phyloP scores from a whole-genome alignment of 2,113 vertebrate species.

The Helogale parvula region DNA sequence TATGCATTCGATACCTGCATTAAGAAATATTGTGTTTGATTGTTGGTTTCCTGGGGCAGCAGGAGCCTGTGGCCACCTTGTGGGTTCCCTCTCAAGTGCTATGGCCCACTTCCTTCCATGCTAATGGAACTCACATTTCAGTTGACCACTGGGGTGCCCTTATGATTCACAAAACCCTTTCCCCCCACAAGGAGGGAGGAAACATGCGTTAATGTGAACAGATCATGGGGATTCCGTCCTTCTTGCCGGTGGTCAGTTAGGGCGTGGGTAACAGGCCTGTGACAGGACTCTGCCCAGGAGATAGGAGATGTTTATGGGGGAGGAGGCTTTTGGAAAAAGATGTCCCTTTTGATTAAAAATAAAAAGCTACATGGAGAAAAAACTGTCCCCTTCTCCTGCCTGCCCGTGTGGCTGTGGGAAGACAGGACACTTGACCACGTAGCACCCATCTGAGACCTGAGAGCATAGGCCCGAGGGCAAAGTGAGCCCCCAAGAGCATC shows the following conservation, averaged over 20 bases:
- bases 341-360: background rate
- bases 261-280: background rate
- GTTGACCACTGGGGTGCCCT: background rate
- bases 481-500: too few species aligned
- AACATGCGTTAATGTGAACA: background rate
- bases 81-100: background rate
- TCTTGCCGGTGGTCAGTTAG: background rate
- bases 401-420: background rate
- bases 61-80: background rate
- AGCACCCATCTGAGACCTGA: background rate
- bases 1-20: background rate
- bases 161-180: background rate
- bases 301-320: background rate
- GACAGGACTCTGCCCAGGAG: background rate
- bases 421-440: background rate
- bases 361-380: background rate
- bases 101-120: background rate
- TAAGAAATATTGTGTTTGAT: background rate
- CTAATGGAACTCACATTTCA: background rate
- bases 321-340: background rate
- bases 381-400: background rate
- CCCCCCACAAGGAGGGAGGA: background rate
- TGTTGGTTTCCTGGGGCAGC: background rate
- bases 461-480: background rate
- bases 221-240: fast-evolving